Evolutionary conservation across 2,888 invertebrate genomes (phyloP), one percentile per base, ranked within the genome.

Genomic region (Agrotis ipsilon): DNA sequence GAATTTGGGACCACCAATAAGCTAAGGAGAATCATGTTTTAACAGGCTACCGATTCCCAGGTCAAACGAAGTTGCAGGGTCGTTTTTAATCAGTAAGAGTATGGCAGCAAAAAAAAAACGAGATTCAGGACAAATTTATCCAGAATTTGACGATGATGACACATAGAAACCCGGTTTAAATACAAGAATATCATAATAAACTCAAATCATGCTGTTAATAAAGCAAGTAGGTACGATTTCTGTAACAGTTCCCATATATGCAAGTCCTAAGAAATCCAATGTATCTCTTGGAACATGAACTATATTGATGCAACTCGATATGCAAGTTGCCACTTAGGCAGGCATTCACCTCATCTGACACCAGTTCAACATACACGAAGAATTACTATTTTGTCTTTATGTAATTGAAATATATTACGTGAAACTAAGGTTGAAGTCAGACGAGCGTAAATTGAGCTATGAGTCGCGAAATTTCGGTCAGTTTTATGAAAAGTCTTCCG

Each of bases 311-410:
- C 32, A 67, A 73, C 66, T 46, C 14, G 62, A 79, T 79, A 76
- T 51, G 62, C 49, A 39, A 61, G 78, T 55, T 32, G 45, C 62
- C n/a, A 70, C 58, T 78, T 58, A 57, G 32, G 49, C 65, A 75
- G 66, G 48, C 76, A 80, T 69, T 75, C 76, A 75, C 62, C 75
- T 77, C 57, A 73, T 52, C 61, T 48, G 61, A 80, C 68, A 78
- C 80, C 80, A 61, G 55, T 74, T 62, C 65, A 79, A 43, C 59
- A 72, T 19, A 79, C 49, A 16, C 45, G 46, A 58, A 14, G 18
- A 60, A 74, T 32, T 0, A 54, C 54, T 65, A 58, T 54, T 59
- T 58, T 46, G 60, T 74, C 64, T 62, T 54, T 46, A 46, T 21
- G n/a, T 51, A 32, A 46, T 45, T n/a, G n/a, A 49, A 32, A 32